A percentile compares a stretch with the other conserved stretches of the same genome.
phyloP scores from a whole-genome alignment of 2,888 invertebrate species.

The Acanthosoma haemorrhoidale region DNA sequence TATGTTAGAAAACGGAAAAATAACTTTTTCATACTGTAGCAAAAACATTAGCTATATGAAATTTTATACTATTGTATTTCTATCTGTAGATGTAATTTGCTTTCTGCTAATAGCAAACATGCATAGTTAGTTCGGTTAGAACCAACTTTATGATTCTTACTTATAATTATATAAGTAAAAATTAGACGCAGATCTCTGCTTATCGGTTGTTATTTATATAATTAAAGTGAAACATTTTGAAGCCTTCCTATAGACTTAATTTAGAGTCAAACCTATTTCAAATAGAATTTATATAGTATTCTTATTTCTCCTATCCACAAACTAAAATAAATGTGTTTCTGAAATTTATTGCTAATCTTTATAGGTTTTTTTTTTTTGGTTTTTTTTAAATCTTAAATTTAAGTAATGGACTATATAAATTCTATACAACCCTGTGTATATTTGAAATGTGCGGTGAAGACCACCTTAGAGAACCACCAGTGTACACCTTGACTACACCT shows the following conservation, averaged over 20 bases:
- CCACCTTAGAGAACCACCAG: slow-evolving; percentile 9
- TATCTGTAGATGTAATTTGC: slow-evolving; percentile 37
- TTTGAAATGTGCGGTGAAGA: slow-evolving; percentile 7
- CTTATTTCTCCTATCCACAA: background rate
- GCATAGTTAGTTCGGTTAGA: slow-evolving; percentile 22
- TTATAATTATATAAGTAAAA: slow-evolving; percentile 12
- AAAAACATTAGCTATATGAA: slow-evolving; percentile 18
- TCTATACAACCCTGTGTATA: slow-evolving; percentile 7
- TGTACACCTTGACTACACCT: slow-evolving; percentile 28
- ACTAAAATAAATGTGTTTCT: background rate
- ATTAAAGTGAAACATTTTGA: slow-evolving; percentile 12
- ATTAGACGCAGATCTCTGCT: slow-evolving; percentile 7
- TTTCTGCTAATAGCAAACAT: slow-evolving; percentile 35
- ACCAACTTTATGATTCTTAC: slow-evolving; percentile 19
- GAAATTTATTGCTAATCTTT: background rate
- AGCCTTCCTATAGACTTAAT: slow-evolving; percentile 24
- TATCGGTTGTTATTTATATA: background rate
- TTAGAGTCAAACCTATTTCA: slow-evolving; percentile 9
- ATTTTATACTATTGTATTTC: slow-evolving; percentile 38
- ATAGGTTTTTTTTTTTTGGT: too few species aligned
- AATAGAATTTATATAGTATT: slow-evolving; percentile 18
- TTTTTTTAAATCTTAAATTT: background rate
- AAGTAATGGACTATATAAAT: background rate
- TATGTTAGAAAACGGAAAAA: background rate
- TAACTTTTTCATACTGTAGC: slow-evolving; percentile 26